Evolutionary conservation across 1,140 invertebrate species (phyloP), one percentile per base, ranked within the genome.

Genomic region (Prorops nasuta): DNA sequence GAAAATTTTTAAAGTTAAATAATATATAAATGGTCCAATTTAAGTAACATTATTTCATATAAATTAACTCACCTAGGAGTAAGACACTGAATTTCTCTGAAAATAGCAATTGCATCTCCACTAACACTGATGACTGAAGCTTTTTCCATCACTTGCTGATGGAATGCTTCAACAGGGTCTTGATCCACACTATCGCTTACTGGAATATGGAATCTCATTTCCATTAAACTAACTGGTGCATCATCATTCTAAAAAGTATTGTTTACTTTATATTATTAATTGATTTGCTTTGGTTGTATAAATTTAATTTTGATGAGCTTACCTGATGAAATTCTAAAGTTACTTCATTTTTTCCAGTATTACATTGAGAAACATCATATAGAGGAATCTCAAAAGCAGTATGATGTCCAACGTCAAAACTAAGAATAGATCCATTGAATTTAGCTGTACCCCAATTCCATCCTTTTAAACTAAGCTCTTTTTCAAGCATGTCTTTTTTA

Each of bases 361-460:
- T 94, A 67, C 95, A 96, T 60, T 98, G 93, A 1, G 94, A 97
- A 0, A 99, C 96, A 83, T 98, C 88, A 48, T 88, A 87, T 2
- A 99, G 68, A 0, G 98, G 97, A 62, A 99, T 89, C 79, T 99
- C 97, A 83, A 99, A 99, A 0, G 91, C 91, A 16, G 90, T 88
- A 47, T 89, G 84, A 44, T 86, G 86, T 12, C 93, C 91, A 35
- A 98, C 87, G 71, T 97, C 90, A 77, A 98, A 99, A 67, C 89
- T 91, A 1, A 99, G 71, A 1, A 92, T 86, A 41, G 94, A 90
- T 18, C 95, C 96, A 71, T 87, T 85, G 72, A 99, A 98, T 61
- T 94, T 91, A 9, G 92, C 92, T 1, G 90, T 91, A 38, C 98
- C 98, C 93, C 97, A 99, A 77, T 99, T 99, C 96, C 96, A 99